Percentiles rank a stretch among this genome's conserved stretches.
Evolutionary conservation across 2,113 vertebrate genomes (phyloP).

Genomic region (Otolemur garnettii): DNA sequence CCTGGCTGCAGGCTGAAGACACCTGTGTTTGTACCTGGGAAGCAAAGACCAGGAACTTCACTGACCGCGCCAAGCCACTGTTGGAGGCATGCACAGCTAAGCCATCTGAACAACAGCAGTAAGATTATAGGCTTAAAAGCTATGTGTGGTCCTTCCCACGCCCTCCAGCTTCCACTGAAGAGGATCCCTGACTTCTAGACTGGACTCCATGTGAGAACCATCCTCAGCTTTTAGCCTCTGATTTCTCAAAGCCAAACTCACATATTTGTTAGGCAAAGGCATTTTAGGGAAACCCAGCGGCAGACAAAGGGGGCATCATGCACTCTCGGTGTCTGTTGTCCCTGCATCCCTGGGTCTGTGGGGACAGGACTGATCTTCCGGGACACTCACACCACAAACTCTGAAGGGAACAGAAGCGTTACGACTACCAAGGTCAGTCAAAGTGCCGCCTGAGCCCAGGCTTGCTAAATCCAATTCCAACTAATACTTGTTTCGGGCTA

Average conservation of each 20-base stretch:
- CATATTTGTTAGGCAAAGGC: background rate
- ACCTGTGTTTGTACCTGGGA: background rate
- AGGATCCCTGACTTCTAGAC: background rate
- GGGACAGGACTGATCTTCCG: background rate
- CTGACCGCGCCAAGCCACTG: background rate
- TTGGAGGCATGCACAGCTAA: background rate
- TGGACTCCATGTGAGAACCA: background rate
- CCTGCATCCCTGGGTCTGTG: background rate
- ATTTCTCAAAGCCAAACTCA: background rate
- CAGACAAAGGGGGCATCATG: background rate
- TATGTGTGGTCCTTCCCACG: rapidly evolving
- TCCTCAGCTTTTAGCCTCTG: background rate
- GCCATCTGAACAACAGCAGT: background rate
- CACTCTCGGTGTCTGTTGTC: background rate
- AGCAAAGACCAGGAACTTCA: background rate
- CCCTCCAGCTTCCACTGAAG: background rate
- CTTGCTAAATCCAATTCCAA: background rate
- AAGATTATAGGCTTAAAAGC: background rate
- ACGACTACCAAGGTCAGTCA: background rate
- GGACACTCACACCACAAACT: background rate
- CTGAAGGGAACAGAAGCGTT: background rate
- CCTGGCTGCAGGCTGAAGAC: background rate
- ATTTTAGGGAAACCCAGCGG: background rate
- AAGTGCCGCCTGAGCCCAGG: background rate
- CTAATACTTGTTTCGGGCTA: background rate